These are phyloP conservation scores for Lypha dubia DNA, from an alignment of 2,888 invertebrate species.

Conservation along the genomic window DNA sequence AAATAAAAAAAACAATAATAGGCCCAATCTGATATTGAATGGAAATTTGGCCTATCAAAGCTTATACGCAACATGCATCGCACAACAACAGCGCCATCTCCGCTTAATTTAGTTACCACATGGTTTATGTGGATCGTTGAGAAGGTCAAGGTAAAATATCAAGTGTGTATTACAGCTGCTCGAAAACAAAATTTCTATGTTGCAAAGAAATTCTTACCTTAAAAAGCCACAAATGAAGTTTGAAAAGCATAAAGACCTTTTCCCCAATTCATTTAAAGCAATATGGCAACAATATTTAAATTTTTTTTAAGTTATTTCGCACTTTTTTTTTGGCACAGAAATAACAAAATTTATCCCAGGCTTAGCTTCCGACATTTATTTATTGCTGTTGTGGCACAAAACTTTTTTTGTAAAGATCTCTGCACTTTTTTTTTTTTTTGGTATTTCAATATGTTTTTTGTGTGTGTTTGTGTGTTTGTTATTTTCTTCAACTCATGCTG, in stretches of 20 bases:
- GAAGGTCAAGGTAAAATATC: constrained; percentile 88
- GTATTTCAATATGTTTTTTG: constrained; percentile 15
- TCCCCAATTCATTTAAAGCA: constrained; percentile 83
- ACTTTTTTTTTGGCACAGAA: constrained; percentile 5
- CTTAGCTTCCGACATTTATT: background rate
- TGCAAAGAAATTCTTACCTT: constrained; percentile 53
- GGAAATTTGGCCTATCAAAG: constrained; percentile 99
- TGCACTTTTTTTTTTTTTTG: constrained; percentile 12
- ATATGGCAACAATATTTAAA: constrained; percentile 79
- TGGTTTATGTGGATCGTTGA: constrained; percentile 94
- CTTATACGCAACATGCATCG: constrained; percentile 99
- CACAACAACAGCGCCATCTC: constrained; percentile 98
- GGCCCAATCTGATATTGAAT: constrained; percentile 99
- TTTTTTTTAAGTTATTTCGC: constrained; percentile 10
- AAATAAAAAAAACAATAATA: constrained; percentile 81
- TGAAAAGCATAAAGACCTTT: constrained; percentile 78
- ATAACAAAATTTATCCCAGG: background rate
- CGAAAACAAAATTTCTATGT: constrained; percentile 59
- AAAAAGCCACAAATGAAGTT: constrained; percentile 21
- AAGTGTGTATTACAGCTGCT: constrained; percentile 77
- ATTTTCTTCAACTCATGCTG: constrained; percentile 69
- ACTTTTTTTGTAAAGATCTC: background rate
- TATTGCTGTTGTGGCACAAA: background rate
- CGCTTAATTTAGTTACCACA: constrained; percentile 97
- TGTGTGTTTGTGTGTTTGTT: constrained; percentile 64